These are phyloP conservation scores for Microtus pennsylvanicus DNA, from an alignment of 2,113 vertebrate genomes.

Conservation along the genomic window DNA sequence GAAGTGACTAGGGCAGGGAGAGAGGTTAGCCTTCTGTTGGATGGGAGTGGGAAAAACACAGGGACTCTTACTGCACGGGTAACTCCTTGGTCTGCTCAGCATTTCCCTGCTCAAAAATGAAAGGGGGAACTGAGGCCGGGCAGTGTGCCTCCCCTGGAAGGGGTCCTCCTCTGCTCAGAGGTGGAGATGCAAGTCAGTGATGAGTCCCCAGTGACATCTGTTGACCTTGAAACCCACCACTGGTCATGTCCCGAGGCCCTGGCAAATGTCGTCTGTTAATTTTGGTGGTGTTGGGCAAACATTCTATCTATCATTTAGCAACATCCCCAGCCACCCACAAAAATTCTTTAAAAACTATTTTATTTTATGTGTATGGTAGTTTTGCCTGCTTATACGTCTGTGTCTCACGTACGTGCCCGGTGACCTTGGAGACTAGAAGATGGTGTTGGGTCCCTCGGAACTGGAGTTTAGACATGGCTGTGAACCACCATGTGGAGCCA, in stretches of 20 bases:
- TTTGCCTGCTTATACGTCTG: neutral
- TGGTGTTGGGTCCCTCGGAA: neutral
- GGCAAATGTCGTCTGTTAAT: neutral
- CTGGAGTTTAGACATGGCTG: neutral
- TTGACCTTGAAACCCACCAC: neutral
- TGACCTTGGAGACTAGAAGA: neutral
- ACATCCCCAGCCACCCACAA: neutral
- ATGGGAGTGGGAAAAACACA: too few relatives aligned
- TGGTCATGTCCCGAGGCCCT: neutral
- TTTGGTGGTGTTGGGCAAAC: neutral
- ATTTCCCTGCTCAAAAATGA: neutral
- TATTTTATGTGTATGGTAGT: neutral
- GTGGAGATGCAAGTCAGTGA: neutral
- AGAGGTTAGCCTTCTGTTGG: neutral
- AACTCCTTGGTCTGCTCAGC: rapidly evolving
- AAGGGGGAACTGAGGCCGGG: neutral
- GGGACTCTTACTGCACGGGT: rapidly evolving
- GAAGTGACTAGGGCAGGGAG: neutral
- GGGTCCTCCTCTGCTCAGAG: neutral
- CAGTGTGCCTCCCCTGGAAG: neutral
- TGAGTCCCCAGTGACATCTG: too few relatives aligned
- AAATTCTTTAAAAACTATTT: neutral
- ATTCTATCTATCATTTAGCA: neutral
- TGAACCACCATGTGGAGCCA: neutral
- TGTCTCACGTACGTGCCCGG: neutral